Evolutionary conservation across 2,888 invertebrate species (phyloP).

Genomic region (Yponomeuta cagnagella): DNA sequence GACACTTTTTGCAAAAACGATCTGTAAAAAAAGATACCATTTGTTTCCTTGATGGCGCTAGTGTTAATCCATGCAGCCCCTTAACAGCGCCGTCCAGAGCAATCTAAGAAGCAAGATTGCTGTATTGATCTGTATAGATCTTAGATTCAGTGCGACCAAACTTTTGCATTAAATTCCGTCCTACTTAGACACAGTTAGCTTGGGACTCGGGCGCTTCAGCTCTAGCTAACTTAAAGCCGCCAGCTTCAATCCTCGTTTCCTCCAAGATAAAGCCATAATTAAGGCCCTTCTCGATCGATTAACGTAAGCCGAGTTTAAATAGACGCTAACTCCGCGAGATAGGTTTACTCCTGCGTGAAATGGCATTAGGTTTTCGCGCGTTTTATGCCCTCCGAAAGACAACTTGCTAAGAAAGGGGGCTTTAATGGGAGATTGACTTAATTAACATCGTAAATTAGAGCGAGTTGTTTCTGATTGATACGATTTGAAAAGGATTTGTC

Average conservation of each 20-base stretch:
- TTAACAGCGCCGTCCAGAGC: no score
- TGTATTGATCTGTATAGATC: no score
- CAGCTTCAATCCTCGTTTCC: slow-evolving; percentile 61
- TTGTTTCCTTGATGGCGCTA: no score
- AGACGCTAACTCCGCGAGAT: slow-evolving; percentile 73
- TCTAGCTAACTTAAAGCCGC: slow-evolving; percentile 53
- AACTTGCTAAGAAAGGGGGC: slow-evolving; percentile 70
- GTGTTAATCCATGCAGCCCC: no score
- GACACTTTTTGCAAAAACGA: no score
- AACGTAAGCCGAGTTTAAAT: slow-evolving; percentile 73
- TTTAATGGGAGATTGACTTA: slow-evolving; percentile 72
- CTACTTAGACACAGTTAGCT: slow-evolving; percentile 10
- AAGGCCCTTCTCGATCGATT: slow-evolving; percentile 74
- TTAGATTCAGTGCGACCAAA: not conserved
- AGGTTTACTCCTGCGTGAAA: slow-evolving; percentile 76
- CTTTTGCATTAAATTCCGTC: slow-evolving; percentile 3
- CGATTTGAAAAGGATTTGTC: slow-evolving; percentile 48
- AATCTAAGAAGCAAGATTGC: no score
- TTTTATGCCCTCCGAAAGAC: slow-evolving; percentile 56
- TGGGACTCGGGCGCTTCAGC: slow-evolving; percentile 19
- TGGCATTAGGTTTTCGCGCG: slow-evolving; percentile 75
- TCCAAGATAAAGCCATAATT: slow-evolving; percentile 72
- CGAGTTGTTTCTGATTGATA: slow-evolving; percentile 67
- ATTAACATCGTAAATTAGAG: slow-evolving; percentile 63
- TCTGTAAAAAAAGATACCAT: no score